phyloP scores from a whole-genome alignment of 1,140 invertebrate species.

The Saxidomus purpurata region DNA sequence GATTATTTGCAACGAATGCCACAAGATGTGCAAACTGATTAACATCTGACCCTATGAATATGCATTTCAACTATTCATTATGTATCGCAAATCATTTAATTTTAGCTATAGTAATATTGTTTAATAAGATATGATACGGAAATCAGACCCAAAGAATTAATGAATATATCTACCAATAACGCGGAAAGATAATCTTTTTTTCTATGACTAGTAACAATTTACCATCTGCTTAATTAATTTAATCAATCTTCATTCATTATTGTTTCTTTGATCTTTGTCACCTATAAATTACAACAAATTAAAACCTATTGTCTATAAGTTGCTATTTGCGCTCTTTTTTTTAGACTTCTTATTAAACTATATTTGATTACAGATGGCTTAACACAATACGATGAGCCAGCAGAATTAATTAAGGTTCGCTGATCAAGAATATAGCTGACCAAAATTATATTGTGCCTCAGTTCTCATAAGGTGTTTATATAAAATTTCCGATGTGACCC shows the following conservation, averaged over 20 bases:
- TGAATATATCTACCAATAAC: not conserved
- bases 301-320: conserved; percentile 3
- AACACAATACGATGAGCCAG: not conserved
- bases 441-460: not conserved
- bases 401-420: not conserved
- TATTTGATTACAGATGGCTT: not conserved
- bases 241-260: conserved; percentile 29
- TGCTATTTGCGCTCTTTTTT: not conserved
- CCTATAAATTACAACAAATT: conserved; percentile 48
- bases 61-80: not conserved
- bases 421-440: not conserved
- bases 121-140: not conserved
- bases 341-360: not conserved
- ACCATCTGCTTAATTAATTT: conserved; percentile 36
- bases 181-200: not conserved
- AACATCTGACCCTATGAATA: not conserved
- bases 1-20: not conserved
- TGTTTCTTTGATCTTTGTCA: conserved; percentile 39
- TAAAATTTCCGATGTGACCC: no score
- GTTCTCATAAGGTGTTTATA: not conserved
- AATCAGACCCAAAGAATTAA: conserved; percentile 14
- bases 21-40: not conserved
- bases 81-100: not conserved
- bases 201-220: conserved; percentile 5
- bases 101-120: not conserved